These are phyloP conservation scores for Ptychochromis oligacanthus DNA, from an alignment of 2,113 vertebrate species.

Conservation along the genomic window DNA sequence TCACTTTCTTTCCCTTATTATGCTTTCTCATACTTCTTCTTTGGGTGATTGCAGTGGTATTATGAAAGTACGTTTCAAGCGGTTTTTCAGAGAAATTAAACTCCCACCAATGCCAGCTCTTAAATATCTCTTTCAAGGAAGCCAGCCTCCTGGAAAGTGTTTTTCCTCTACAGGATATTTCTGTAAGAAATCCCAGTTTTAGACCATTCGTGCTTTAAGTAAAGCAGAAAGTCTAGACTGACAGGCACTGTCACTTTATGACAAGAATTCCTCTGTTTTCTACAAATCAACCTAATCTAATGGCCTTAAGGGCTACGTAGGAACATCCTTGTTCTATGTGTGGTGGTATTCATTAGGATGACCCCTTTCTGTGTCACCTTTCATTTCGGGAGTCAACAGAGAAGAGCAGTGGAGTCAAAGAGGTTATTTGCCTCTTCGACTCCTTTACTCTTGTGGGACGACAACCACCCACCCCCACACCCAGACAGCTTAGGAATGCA, in stretches of 20 bases:
- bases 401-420: constrained; percentile 54
- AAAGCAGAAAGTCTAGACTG: neutral
- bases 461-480: constrained; percentile 25
- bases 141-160: neutral
- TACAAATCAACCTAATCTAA: constrained; percentile 35
- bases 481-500: constrained; percentile 70
- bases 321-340: constrained; percentile 60
- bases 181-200: constrained; percentile 7
- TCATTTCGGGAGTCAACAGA: constrained; percentile 71
- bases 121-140: constrained; percentile 10
- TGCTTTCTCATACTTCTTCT: constrained; percentile 30
- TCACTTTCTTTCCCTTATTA: constrained; percentile 24
- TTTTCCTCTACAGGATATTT: neutral
- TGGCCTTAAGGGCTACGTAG: constrained; percentile 50
- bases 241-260: neutral
- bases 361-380: constrained; percentile 69
- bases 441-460: constrained; percentile 47
- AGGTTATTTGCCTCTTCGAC: constrained; percentile 58
- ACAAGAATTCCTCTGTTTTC: constrained; percentile 32
- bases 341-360: constrained; percentile 69
- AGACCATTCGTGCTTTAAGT: neutral
- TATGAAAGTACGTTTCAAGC: neutral
- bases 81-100: neutral
- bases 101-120: neutral
- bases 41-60: neutral